Percentiles rank a stretch among this genome's conserved stretches.
phyloP scores from a whole-genome alignment of 2,113 vertebrate species.

The Carettochelys insculpta region DNA sequence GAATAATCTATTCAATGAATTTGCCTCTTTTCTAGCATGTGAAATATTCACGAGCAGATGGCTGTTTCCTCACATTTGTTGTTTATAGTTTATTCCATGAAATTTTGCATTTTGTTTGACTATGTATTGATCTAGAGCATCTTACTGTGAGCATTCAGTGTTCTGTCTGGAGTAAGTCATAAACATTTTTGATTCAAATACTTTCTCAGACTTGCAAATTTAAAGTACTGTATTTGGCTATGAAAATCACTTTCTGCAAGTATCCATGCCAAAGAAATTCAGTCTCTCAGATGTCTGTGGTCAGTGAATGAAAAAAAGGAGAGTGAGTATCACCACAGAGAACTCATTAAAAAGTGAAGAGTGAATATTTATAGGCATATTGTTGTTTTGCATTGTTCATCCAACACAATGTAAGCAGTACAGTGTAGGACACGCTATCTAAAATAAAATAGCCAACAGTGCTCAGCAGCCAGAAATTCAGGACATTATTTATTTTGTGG shows the following conservation, averaged over 20 bases:
- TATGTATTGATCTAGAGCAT: neutral
- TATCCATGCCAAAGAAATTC: neutral
- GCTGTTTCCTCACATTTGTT: neutral
- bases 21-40: neutral
- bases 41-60: neutral
- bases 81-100: neutral
- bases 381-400: neutral
- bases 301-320: neutral
- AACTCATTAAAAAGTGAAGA: neutral
- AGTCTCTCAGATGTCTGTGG: neutral
- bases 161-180: neutral
- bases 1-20: neutral
- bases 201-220: neutral
- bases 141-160: neutral
- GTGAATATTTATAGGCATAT: neutral
- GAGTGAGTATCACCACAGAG: neutral
- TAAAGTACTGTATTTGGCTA: neutral
- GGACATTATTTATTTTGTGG: conserved; percentile 38
- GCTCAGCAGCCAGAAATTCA: neutral
- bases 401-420: neutral
- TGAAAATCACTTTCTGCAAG: neutral
- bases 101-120: neutral
- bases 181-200: neutral
- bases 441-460: conserved; percentile 7
- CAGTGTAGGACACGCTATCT: neutral